Conservation (phyloP, 2,888 invertebrate species). For the Plusia festucae region DNA sequence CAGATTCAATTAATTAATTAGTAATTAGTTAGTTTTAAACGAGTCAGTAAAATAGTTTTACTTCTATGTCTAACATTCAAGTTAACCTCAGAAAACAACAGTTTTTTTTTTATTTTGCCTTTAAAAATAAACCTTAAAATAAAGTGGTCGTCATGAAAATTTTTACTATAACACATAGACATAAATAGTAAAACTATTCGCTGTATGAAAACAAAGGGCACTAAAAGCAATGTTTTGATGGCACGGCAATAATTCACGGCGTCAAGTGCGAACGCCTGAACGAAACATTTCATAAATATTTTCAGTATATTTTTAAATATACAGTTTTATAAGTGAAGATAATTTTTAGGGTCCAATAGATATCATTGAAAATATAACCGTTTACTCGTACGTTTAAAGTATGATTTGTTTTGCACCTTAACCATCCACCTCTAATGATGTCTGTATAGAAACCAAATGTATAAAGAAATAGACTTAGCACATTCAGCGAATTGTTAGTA, state of each 20-base stretch:
- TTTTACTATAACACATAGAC: not conserved
- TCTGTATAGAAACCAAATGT: no score
- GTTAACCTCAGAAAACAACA: no score
- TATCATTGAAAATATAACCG: not conserved
- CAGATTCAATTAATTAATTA: no score
- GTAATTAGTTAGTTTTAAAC: no score
- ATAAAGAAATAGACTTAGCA: no score
- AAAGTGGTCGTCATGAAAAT: not conserved
- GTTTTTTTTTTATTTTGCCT: no score
- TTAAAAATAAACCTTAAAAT: no score
- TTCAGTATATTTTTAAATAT: not conserved
- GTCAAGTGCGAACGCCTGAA: not conserved
- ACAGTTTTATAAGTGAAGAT: constrained; percentile 1
- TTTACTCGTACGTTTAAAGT: not conserved
- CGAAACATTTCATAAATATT: not conserved
- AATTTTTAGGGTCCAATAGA: constrained; percentile 37
- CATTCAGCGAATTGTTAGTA: no score
- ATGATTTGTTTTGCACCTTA: not conserved
- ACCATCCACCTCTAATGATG: no score
- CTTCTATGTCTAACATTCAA: no score
- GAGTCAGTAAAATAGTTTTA: no score
- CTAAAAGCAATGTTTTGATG: constrained; percentile 1
- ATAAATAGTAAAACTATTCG: not conserved
- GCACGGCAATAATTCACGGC: constrained; percentile 1
- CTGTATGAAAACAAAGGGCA: not conserved